Conservation (phyloP, 1,140 invertebrate species). For the Drosophila nigrodunni region DNA sequence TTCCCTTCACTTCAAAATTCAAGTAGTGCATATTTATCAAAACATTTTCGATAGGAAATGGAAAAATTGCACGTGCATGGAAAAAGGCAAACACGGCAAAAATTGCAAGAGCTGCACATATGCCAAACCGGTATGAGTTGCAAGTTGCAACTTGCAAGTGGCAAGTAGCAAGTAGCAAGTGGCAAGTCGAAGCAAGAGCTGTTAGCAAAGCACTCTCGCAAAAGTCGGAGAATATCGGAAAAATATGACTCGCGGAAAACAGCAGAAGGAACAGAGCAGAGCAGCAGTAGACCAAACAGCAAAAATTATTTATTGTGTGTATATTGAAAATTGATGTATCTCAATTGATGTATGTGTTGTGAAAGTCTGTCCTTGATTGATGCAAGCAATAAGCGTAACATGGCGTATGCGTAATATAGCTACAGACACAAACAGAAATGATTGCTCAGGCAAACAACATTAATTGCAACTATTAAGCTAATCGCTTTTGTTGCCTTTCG, state of each 20-base stretch:
- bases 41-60: slow-evolving; percentile 74
- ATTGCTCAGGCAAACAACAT: slow-evolving; percentile 55
- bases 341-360: slow-evolving; percentile 10
- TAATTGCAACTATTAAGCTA: slow-evolving; percentile 79
- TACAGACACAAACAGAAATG: slow-evolving; percentile 50
- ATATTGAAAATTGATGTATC: slow-evolving; percentile 45
- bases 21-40: slow-evolving; percentile 80
- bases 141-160: slow-evolving; percentile 14
- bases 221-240: slow-evolving; percentile 67
- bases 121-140: slow-evolving; percentile 13
- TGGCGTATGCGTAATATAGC: slow-evolving; percentile 66
- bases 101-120: slow-evolving; percentile 50
- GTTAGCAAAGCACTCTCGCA: slow-evolving; percentile 35
- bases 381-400: slow-evolving; percentile 53
- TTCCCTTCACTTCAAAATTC: slow-evolving; percentile 61
- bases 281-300: slow-evolving; percentile 15
- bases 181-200: slow-evolving; percentile 27
- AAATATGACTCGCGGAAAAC: slow-evolving; percentile 67
- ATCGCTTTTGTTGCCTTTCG: slow-evolving; percentile 59
- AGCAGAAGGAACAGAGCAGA: slow-evolving; percentile 34
- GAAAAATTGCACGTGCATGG: slow-evolving; percentile 71
- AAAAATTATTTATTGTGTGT: slow-evolving; percentile 72
- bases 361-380: slow-evolving; percentile 60
- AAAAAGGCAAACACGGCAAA: slow-evolving; percentile 66
- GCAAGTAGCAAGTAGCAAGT: slow-evolving; percentile 6